Evolutionary conservation across 2,888 invertebrate species (phyloP).

Genomic region (Nyleta sp.): DNA sequence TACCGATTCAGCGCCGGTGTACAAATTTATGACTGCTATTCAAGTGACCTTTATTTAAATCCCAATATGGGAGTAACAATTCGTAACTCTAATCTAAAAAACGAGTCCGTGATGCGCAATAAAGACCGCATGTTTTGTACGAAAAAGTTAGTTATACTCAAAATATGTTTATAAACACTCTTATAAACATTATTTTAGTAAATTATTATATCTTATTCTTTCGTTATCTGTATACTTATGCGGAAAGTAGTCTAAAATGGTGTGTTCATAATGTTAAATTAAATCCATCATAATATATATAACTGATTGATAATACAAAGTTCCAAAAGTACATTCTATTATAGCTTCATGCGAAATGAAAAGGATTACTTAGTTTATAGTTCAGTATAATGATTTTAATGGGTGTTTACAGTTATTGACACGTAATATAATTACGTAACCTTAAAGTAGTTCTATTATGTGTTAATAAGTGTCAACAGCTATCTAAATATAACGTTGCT

Average conservation of each 20-base stretch:
- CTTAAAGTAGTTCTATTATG: conserved; percentile 22
- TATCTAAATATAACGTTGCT: conserved; percentile 25
- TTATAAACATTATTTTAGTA: too few relatives aligned
- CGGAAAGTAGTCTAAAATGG: too few relatives aligned
- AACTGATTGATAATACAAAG: too few relatives aligned
- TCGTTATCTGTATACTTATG: too few relatives aligned
- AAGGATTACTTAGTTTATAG: too few relatives aligned
- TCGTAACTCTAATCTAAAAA: conserved; percentile 12
- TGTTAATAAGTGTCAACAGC: conserved; percentile 21
- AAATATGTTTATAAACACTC: too few relatives aligned
- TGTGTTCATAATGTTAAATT: too few relatives aligned
- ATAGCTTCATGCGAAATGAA: too few relatives aligned
- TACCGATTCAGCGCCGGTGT: background rate
- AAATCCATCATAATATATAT: too few relatives aligned
- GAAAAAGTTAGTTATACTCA: background rate
- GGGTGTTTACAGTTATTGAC: conserved; percentile 22
- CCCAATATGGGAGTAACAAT: conserved; percentile 19
- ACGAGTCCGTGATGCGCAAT: background rate
- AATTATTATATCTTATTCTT: too few relatives aligned
- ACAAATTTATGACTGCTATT: background rate
- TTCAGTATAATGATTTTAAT: too few relatives aligned
- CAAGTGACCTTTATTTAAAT: conserved; percentile 25
- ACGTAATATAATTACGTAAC: conserved; percentile 21
- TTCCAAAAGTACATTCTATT: too few relatives aligned
- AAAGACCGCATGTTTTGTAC: background rate